Percentiles rank a stretch among this genome's conserved stretches.
Conservation (phyloP, 2,797 vertebrate genomes). For the Microtus californicus region DNA sequence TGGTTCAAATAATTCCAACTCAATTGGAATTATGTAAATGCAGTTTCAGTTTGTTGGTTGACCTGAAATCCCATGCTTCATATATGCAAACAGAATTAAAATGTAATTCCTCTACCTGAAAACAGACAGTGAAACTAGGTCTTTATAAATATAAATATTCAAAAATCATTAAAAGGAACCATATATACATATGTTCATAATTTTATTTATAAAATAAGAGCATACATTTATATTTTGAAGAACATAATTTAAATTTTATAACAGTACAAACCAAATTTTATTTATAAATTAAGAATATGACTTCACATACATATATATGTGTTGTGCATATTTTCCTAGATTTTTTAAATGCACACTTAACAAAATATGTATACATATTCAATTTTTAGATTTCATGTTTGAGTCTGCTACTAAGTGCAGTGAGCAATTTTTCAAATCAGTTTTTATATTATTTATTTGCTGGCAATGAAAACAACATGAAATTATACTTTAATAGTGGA, state of each 20-base stretch:
- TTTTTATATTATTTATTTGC: slow-evolving; percentile 83
- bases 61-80: slow-evolving; percentile 24
- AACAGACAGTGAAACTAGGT: slow-evolving; percentile 19
- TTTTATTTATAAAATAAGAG: slow-evolving; percentile 56
- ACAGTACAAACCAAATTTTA: slow-evolving; percentile 57
- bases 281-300: slow-evolving; percentile 60
- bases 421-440: slow-evolving; percentile 82
- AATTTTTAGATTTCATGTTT: slow-evolving; percentile 78
- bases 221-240: slow-evolving; percentile 62
- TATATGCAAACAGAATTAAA: slow-evolving; percentile 45
- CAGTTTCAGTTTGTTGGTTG: slow-evolving; percentile 4
- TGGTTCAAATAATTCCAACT: slow-evolving; percentile 52
- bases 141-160: slow-evolving; percentile 69
- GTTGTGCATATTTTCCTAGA: slow-evolving; percentile 45
- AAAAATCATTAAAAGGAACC: slow-evolving; percentile 35
- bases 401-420: slow-evolving; percentile 73
- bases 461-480: slow-evolving; percentile 84
- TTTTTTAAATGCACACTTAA: slow-evolving; percentile 65
- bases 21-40: slow-evolving; percentile 34
- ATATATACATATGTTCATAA: slow-evolving; percentile 47
- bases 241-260: slow-evolving; percentile 66
- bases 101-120: slow-evolving; percentile 33
- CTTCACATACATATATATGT: slow-evolving; percentile 57
- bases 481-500: slow-evolving; percentile 85
- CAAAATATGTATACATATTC: slow-evolving; percentile 71